These are phyloP conservation scores for Varroa destructor DNA, from an alignment of 1,140 invertebrate genomes.

Conservation along the genomic window DNA sequence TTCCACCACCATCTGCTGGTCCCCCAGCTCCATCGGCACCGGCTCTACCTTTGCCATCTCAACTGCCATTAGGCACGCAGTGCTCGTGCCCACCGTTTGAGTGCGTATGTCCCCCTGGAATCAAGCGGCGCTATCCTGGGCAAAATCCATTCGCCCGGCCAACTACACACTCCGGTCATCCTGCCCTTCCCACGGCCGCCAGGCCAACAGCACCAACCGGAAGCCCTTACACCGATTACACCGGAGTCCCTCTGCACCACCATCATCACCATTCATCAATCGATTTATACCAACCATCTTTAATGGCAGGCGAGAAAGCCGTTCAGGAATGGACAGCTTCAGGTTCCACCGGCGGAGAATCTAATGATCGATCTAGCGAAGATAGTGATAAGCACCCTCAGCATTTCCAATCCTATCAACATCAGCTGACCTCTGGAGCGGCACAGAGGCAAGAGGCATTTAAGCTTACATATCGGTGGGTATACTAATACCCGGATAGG, in stretches of 20 bases:
- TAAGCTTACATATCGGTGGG: too few species aligned
- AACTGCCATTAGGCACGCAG: too few species aligned
- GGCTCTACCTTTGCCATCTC: not conserved
- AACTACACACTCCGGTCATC: not conserved
- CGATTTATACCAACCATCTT: too few species aligned
- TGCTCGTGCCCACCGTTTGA: slow-evolving; percentile 8
- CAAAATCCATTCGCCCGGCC: not conserved
- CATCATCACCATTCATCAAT: too few species aligned
- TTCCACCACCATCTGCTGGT: not conserved
- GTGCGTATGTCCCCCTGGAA: slow-evolving; percentile 6
- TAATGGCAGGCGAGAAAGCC: not conserved
- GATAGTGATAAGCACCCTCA: slow-evolving; percentile 14
- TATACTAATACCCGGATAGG: too few species aligned
- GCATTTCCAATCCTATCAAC: too few species aligned
- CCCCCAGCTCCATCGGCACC: not conserved
- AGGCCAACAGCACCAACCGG: too few species aligned
- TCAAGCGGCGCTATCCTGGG: not conserved
- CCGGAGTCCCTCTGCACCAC: not conserved
- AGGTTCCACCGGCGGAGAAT: slow-evolving; percentile 18
- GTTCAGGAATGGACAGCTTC: slow-evolving; percentile 2
- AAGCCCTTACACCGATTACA: not conserved
- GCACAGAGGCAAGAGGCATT: too few species aligned
- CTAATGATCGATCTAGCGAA: slow-evolving; percentile 22
- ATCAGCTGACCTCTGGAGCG: too few species aligned
- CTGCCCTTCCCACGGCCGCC: not conserved